A percentile compares a stretch with the other conserved stretches of the same genome.
Evolutionary conservation across 2,888 invertebrate species (phyloP).

Genomic region (Plebejus argus): DNA sequence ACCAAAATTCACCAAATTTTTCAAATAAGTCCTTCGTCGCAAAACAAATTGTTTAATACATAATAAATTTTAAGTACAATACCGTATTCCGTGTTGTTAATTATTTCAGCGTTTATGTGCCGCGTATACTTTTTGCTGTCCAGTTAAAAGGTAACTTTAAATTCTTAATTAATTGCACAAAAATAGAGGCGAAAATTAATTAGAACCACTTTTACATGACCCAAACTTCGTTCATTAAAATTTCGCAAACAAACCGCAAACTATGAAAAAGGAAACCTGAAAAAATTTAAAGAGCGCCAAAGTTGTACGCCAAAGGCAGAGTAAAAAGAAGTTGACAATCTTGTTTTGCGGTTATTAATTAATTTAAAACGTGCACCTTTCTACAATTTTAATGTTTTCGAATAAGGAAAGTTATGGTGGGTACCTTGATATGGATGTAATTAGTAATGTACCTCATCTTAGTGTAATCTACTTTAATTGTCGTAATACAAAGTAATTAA

Average conservation of each 20-base stretch:
- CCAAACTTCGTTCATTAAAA: constrained; percentile 19
- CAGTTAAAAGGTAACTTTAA: background rate
- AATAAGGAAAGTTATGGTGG: background rate
- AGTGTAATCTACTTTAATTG: too few relatives aligned
- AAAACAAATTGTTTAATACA: too few relatives aligned
- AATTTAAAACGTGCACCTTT: background rate
- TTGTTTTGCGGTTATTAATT: background rate
- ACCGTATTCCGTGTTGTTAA: background rate
- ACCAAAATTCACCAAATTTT: too few relatives aligned
- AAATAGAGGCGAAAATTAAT: constrained; percentile 7
- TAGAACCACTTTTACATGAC: constrained; percentile 12
- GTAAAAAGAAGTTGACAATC: background rate
- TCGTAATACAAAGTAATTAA: too few relatives aligned
- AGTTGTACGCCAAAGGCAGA: constrained; percentile 5
- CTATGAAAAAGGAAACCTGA: constrained; percentile 14
- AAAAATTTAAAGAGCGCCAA: constrained; percentile 2
- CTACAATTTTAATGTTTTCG: background rate
- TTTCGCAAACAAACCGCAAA: constrained; percentile 14
- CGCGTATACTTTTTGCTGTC: background rate
- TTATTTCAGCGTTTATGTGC: background rate
- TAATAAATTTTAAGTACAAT: too few relatives aligned
- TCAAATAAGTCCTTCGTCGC: too few relatives aligned
- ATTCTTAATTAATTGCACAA: constrained; percentile 11
- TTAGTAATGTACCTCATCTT: too few relatives aligned
- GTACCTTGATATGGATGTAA: too few relatives aligned